Percentiles rank a stretch among this genome's conserved stretches.
Evolutionary conservation across 2,113 vertebrate genomes (phyloP).

Genomic region (Rhipidura dahli): DNA sequence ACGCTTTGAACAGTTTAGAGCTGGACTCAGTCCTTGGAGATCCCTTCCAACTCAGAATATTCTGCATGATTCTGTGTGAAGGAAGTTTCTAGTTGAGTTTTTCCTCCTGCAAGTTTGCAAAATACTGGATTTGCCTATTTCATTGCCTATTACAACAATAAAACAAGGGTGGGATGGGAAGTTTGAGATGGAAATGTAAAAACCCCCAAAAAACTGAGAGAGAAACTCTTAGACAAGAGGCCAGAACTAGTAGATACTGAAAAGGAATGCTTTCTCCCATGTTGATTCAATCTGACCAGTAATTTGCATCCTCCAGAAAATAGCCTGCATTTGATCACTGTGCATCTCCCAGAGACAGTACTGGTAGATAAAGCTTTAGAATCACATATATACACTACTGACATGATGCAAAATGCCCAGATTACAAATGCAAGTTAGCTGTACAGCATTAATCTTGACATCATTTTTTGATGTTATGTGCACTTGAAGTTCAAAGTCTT

Average conservation of each 20-base stretch:
- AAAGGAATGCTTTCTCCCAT: background rate
- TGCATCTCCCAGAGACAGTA: background rate
- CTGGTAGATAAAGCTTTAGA: background rate
- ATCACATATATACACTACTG: background rate
- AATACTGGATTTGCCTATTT: background rate
- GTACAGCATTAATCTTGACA: background rate
- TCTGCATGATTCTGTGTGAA: background rate
- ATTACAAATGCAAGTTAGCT: background rate
- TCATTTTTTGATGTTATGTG: background rate
- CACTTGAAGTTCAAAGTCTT: background rate
- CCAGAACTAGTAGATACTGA: background rate
- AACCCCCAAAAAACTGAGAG: rapidly evolving
- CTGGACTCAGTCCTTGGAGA: background rate
- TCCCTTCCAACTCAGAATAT: background rate
- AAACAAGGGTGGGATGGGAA: background rate
- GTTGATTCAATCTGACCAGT: background rate
- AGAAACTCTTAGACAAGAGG: background rate
- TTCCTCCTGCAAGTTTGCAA: background rate
- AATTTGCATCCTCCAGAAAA: background rate
- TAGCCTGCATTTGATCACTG: background rate
- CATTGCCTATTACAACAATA: background rate
- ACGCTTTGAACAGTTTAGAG: background rate
- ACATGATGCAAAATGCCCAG: background rate
- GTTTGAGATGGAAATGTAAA: background rate
- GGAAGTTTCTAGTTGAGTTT: background rate